Percentiles rank a stretch among this genome's conserved stretches.
These are phyloP conservation scores for Chloroclystis v-ata DNA, from an alignment of 2,888 invertebrate genomes.

Conservation along the genomic window DNA sequence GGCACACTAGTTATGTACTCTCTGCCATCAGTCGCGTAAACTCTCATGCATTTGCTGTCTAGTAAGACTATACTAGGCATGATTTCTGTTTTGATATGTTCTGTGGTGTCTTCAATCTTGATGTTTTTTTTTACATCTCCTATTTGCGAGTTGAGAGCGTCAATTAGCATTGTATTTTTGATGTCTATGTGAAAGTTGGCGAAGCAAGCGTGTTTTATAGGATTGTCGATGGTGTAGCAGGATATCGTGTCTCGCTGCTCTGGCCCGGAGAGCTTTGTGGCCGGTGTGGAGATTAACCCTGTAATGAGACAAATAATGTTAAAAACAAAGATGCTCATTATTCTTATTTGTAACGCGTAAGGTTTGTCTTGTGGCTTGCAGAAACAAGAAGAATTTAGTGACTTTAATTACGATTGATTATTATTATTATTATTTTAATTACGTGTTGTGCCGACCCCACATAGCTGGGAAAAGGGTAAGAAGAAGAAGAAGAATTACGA, in stretches of 20 bases:
- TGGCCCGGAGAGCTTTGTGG: conserved; percentile 67
- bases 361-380: no score
- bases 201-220: conserved; percentile 89
- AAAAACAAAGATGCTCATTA: no score
- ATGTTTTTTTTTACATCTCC: conserved; percentile 70
- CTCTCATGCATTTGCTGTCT: conserved; percentile 86
- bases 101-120: conserved; percentile 69
- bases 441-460: no score
- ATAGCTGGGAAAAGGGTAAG: no score
- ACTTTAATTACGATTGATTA: no score
- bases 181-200: conserved; percentile 77
- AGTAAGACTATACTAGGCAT: conserved; percentile 84
- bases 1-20: conserved; percentile 90
- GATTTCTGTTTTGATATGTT: conserved; percentile 70
- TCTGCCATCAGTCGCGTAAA: conserved; percentile 88
- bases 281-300: conserved; percentile 75
- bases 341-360: no score
- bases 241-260: conserved; percentile 79
- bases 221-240: conserved; percentile 89
- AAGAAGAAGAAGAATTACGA: no score
- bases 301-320: conserved; percentile 12
- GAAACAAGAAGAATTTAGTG: no score
- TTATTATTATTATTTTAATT: no score
- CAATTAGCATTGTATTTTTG: conserved; percentile 76
- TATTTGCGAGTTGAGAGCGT: conserved; percentile 70